These are phyloP conservation scores for Apis laboriosa DNA, from an alignment of 1,140 invertebrate genomes.

Conservation along the genomic window DNA sequence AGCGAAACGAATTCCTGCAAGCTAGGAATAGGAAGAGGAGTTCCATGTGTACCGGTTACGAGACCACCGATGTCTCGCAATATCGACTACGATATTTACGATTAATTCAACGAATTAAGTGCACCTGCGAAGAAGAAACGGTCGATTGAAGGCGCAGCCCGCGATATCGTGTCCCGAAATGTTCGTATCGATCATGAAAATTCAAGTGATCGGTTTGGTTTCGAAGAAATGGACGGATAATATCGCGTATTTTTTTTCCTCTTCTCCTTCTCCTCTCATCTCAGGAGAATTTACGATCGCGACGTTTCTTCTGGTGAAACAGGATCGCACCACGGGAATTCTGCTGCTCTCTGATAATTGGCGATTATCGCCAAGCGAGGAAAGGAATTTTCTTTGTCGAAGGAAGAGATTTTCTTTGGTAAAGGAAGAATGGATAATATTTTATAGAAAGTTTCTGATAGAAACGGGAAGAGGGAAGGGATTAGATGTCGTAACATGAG, in stretches of 20 bases:
- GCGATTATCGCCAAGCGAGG: too few species aligned
- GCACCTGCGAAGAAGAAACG: background rate
- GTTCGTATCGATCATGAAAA: conserved; percentile 1
- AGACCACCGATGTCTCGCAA: background rate
- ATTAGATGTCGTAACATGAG: too few species aligned
- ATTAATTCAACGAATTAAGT: conserved; percentile 30
- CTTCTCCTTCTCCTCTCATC: too few species aligned
- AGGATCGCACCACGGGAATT: too few species aligned
- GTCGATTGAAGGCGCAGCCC: background rate
- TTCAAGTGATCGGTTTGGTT: background rate
- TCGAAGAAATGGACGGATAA: background rate
- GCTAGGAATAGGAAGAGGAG: background rate
- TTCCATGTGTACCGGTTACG: background rate
- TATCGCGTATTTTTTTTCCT: background rate
- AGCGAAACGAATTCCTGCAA: background rate
- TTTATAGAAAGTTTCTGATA: too few species aligned
- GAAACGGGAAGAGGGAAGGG: too few species aligned
- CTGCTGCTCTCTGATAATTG: too few species aligned
- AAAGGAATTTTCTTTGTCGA: too few species aligned
- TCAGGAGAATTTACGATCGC: too few species aligned
- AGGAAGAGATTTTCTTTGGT: too few species aligned
- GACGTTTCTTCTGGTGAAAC: too few species aligned
- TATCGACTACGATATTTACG: background rate
- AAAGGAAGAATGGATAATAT: too few species aligned
- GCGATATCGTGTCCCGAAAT: background rate